phyloP scores from a whole-genome alignment of 1,140 invertebrate genomes.

The Macrobrachium rosenbergii region DNA sequence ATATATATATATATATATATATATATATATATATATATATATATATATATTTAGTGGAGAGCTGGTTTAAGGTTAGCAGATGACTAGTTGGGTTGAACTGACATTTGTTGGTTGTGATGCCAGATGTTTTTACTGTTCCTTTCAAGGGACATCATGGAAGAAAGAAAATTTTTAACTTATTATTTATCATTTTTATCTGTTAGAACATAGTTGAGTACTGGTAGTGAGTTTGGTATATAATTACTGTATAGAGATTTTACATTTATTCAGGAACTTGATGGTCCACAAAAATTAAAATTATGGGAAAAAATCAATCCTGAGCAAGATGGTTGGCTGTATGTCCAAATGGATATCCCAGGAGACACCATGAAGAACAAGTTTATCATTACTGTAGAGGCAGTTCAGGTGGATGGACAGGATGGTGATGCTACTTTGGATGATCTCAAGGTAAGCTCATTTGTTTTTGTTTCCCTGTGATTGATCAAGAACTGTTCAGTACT shows the following conservation, averaged over 20 bases:
- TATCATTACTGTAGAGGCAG: slow-evolving; percentile 31
- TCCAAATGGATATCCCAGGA: slow-evolving; percentile 27
- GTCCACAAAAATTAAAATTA: slow-evolving; percentile 15
- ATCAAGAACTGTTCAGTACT: neutral
- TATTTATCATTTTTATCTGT: too few species aligned
- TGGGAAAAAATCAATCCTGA: slow-evolving; percentile 10
- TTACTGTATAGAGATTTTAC: neutral
- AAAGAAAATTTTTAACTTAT: too few species aligned
- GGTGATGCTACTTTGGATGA: slow-evolving; percentile 55
- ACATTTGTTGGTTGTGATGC: too few species aligned
- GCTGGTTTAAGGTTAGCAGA: too few species aligned
- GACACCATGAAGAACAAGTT: neutral
- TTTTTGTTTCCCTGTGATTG: neutral
- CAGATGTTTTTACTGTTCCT: too few species aligned
- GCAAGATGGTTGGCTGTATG: slow-evolving; percentile 42
- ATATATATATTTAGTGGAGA: too few species aligned
- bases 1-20: too few species aligned
- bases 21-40: too few species aligned
- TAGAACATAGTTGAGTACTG: too few species aligned
- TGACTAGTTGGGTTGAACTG: too few species aligned
- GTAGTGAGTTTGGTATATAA: neutral
- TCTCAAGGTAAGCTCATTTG: slow-evolving; percentile 27
- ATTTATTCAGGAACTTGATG: slow-evolving; percentile 8
- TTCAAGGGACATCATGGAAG: too few species aligned
- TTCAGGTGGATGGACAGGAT: slow-evolving; percentile 12